A percentile compares a stretch with the other conserved stretches of the same genome.
These are phyloP conservation scores for Netelia virgata DNA, from an alignment of 2,888 invertebrate genomes.

Conservation along the genomic window DNA sequence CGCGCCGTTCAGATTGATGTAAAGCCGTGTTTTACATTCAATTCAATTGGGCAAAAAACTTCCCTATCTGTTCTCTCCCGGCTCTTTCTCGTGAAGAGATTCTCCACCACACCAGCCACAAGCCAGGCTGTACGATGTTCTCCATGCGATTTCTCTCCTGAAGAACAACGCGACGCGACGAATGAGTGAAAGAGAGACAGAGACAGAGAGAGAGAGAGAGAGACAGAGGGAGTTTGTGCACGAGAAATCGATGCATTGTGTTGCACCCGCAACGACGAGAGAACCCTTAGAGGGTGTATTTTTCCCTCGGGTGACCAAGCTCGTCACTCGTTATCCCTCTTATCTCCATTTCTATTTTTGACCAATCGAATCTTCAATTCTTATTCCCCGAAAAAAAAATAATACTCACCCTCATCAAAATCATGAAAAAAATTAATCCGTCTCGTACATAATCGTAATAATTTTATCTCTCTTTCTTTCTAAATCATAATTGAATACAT, in stretches of 20 bases:
- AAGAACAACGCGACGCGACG: slow-evolving; percentile 6
- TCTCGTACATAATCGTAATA: no score
- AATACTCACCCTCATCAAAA: no score
- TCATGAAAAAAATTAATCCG: no score
- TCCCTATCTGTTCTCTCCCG: slow-evolving; percentile 71
- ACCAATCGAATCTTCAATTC: no score
- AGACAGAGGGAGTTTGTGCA: slow-evolving; percentile 48
- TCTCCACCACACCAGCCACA: neutral
- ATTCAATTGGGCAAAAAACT: slow-evolving; percentile 85
- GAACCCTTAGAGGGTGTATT: slow-evolving; percentile 4
- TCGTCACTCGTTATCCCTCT: neutral
- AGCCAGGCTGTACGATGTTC: slow-evolving; percentile 9
- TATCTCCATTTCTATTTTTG: neutral
- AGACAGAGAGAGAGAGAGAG: slow-evolving; percentile 34
- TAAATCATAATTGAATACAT: no score
- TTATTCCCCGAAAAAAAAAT: no score
- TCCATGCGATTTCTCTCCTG: slow-evolving; percentile 36
- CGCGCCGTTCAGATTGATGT: slow-evolving; percentile 84
- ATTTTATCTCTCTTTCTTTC: no score
- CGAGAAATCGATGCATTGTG: slow-evolving; percentile 67
- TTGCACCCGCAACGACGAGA: slow-evolving; percentile 8
- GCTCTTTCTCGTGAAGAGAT: slow-evolving; percentile 7
- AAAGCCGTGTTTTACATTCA: slow-evolving; percentile 85
- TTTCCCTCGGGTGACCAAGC: neutral
- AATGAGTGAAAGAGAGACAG: no score